Evolutionary conservation across 2,888 invertebrate species (phyloP).

Genomic region (Eubasilissa splendida): DNA sequence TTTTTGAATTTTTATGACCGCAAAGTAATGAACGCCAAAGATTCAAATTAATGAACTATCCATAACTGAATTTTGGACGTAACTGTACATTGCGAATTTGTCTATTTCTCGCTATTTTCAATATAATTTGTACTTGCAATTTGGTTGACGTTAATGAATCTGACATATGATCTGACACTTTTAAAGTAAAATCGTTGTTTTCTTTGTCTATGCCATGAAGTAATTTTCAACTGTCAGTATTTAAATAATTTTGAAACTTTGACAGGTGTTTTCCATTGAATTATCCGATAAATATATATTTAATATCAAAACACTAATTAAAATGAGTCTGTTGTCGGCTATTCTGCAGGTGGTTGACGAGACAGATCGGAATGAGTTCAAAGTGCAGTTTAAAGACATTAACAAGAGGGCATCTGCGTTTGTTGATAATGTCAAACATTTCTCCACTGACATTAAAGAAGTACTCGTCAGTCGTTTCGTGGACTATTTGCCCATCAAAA

Average conservation of each 20-base stretch:
- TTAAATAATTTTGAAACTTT: slow-evolving; percentile 1
- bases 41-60: too few species aligned
- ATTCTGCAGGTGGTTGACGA: slow-evolving; percentile 66
- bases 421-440: slow-evolving; percentile 51
- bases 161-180: too few species aligned
- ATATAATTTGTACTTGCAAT: too few species aligned
- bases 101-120: too few species aligned
- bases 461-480: slow-evolving; percentile 49
- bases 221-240: neutral
- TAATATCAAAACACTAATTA: neutral
- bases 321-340: slow-evolving; percentile 68
- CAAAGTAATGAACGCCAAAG: too few species aligned
- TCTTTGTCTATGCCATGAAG: too few species aligned
- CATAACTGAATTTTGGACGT: too few species aligned
- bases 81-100: too few species aligned
- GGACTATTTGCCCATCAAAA: slow-evolving; percentile 47
- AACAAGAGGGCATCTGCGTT: slow-evolving; percentile 39
- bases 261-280: neutral
- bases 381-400: slow-evolving; percentile 65
- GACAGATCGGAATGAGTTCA: slow-evolving; percentile 64
- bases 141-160: too few species aligned
- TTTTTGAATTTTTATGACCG: too few species aligned
- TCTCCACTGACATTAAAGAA: slow-evolving; percentile 49
- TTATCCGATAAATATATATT: neutral
- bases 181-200: too few species aligned